These are phyloP conservation scores for Anguilla japonica DNA, from an alignment of 2,113 vertebrate genomes.

Conservation along the genomic window DNA sequence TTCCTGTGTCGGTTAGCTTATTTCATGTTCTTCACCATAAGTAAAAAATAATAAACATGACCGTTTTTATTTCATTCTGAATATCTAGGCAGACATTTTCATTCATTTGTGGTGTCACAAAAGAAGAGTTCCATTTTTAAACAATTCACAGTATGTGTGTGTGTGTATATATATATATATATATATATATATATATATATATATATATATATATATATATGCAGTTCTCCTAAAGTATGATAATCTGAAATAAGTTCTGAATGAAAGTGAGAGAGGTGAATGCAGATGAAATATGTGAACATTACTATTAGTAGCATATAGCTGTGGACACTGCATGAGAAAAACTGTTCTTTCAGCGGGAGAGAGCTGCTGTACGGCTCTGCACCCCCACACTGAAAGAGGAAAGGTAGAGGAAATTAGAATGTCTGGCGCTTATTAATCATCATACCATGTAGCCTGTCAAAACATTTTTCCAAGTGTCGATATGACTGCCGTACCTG, in stretches of 20 bases:
- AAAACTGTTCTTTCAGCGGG: neutral
- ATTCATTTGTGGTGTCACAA: too few relatives aligned
- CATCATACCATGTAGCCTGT: slow-evolving; percentile 71
- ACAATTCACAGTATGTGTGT: too few relatives aligned
- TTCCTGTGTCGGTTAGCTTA: neutral
- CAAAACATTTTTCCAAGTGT: slow-evolving; percentile 69
- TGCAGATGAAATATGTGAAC: neutral
- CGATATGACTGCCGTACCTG: slow-evolving; percentile 68
- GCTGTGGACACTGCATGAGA: neutral
- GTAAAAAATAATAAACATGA: neutral
- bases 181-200: too few relatives aligned
- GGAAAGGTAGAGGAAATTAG: slow-evolving; percentile 68
- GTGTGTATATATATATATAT: too few relatives aligned
- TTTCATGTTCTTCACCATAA: neutral
- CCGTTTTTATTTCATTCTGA: neutral
- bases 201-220: too few relatives aligned
- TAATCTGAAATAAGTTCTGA: neutral
- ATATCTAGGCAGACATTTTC: too few relatives aligned
- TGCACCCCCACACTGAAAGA: slow-evolving; percentile 55
- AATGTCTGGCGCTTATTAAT: slow-evolving; percentile 73
- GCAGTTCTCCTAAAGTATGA: neutral
- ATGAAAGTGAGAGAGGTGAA: neutral
- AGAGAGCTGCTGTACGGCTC: slow-evolving; percentile 50
- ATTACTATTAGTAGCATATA: neutral
- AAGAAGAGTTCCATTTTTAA: too few relatives aligned